Evolutionary conservation across 2,797 vertebrate species (phyloP).

Genomic region (Neoniphon sammara): DNA sequence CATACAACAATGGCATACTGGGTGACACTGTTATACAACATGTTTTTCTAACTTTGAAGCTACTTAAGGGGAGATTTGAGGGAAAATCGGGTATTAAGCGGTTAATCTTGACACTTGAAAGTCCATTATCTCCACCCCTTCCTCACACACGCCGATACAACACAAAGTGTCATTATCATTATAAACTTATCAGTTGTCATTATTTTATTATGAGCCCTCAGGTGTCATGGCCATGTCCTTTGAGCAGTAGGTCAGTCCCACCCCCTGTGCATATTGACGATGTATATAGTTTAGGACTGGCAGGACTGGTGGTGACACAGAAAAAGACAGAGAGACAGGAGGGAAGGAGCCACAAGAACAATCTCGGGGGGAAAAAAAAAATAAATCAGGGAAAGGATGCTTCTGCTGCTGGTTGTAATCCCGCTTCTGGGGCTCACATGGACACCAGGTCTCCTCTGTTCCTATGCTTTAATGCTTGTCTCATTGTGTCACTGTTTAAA

Average conservation of each 20-base stretch:
- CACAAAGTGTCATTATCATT: conserved; percentile 9
- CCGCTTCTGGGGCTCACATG: conserved; percentile 62
- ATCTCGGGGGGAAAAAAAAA: neutral
- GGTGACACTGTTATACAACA: too few species aligned
- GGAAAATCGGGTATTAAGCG: too few species aligned
- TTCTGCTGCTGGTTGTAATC: conserved; percentile 54
- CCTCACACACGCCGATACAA: neutral
- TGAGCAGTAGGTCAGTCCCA: conserved; percentile 49
- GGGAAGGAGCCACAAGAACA: conserved; percentile 21
- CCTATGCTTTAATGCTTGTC: neutral
- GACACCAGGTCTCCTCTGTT: conserved; percentile 66
- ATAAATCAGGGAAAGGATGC: conserved; percentile 47
- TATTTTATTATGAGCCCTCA: conserved; percentile 23
- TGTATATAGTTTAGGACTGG: conserved; percentile 18
- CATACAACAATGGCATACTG: too few species aligned
- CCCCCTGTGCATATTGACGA: conserved; percentile 47
- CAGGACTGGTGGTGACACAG: conserved; percentile 42
- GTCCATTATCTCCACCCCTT: too few species aligned
- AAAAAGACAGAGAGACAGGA: neutral
- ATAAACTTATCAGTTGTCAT: conserved; percentile 23
- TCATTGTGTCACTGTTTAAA: neutral
- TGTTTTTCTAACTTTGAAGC: too few species aligned
- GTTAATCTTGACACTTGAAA: too few species aligned
- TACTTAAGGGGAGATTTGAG: too few species aligned
- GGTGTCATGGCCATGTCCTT: conserved; percentile 43